phyloP scores from a whole-genome alignment of 2,797 vertebrate genomes.

The Anguilla obscura region DNA sequence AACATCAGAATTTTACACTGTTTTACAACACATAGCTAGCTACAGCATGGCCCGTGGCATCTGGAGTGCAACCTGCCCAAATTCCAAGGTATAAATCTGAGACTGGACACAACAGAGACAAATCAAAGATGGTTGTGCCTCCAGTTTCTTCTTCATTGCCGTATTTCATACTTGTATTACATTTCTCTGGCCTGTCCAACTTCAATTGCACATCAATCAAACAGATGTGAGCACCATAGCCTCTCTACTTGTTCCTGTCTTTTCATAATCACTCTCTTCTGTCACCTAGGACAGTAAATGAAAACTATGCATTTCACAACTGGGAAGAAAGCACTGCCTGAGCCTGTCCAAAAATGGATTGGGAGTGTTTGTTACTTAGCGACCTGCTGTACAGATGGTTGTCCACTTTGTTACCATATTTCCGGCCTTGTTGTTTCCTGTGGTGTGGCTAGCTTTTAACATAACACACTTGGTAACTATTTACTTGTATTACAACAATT shows the following conservation, averaged over 20 bases:
- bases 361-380: slow-evolving; percentile 73
- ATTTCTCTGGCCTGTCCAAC: neutral
- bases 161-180: neutral
- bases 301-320: slow-evolving; percentile 92
- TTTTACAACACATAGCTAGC: neutral
- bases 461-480: slow-evolving; percentile 78
- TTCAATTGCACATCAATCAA: neutral
- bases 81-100: neutral
- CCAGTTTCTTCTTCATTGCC: neutral
- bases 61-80: neutral
- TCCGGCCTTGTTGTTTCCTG: slow-evolving; percentile 77
- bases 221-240: neutral
- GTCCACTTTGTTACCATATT: slow-evolving; percentile 59
- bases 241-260: neutral
- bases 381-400: slow-evolving; percentile 62
- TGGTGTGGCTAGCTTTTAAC: slow-evolving; percentile 80
- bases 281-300: slow-evolving; percentile 12
- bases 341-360: slow-evolving; percentile 53
- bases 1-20: neutral
- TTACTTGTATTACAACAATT: slow-evolving; percentile 74
- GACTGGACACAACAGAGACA: neutral
- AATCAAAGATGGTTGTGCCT: neutral
- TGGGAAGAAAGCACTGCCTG: slow-evolving; percentile 93
- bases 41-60: neutral
- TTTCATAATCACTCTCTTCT: neutral